A percentile compares a stretch with the other conserved stretches of the same genome.
These are phyloP conservation scores for Psittacula cyanocephala DNA, from an alignment of 2,113 vertebrate genomes.

Conservation along the genomic window DNA sequence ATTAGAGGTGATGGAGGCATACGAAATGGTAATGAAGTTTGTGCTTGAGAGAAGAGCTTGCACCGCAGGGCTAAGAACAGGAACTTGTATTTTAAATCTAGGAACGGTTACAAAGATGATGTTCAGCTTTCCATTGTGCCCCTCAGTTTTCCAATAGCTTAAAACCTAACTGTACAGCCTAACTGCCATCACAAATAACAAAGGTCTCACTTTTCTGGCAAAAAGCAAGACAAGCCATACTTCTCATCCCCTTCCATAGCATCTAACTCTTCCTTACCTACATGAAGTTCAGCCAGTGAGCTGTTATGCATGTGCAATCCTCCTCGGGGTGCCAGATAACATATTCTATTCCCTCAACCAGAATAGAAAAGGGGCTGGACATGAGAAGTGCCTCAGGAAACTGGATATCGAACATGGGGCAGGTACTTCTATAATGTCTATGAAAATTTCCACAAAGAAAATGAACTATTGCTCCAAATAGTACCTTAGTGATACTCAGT, in stretches of 20 bases:
- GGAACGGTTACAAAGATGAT: not conserved
- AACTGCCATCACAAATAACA: not conserved
- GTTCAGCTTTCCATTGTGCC: not conserved
- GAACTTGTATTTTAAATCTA: not conserved
- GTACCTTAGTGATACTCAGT: not conserved
- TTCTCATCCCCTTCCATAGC: not conserved
- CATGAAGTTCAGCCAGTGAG: not conserved
- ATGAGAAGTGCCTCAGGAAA: not conserved
- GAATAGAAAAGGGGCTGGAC: not conserved
- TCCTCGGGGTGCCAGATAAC: not conserved
- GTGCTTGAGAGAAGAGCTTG: not conserved
- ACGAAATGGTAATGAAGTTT: not conserved
- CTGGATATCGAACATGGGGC: not conserved
- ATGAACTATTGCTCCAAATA: not conserved
- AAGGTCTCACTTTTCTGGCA: not conserved
- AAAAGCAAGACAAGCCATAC: not conserved
- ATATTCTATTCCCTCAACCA: not conserved
- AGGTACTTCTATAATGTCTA: not conserved
- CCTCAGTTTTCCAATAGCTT: not conserved
- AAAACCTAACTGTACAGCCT: not conserved
- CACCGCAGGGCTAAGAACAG: not conserved
- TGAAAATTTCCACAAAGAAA: not conserved
- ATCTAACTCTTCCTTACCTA: not conserved
- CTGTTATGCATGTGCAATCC: rapidly evolving
- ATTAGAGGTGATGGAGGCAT: not conserved